Conservation (phyloP, 2,888 invertebrate genomes). For the Ferrisia virgata region DNA sequence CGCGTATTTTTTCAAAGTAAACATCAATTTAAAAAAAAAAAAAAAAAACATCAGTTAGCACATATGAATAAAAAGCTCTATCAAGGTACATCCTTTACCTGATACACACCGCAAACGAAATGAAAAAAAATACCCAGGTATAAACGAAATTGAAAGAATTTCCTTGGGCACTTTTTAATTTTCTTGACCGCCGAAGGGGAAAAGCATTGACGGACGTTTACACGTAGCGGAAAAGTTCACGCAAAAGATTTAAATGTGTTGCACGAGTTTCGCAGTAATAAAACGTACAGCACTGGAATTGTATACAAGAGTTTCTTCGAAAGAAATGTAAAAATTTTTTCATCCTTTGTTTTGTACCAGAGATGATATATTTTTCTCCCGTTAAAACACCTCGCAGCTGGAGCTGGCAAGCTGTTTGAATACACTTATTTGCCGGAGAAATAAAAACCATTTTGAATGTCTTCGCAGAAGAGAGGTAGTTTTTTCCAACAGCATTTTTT, state of each 20-base stretch:
- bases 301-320: not conserved
- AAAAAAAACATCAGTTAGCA: too few relatives aligned
- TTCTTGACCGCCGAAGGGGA: not conserved
- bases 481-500: not conserved
- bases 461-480: not conserved
- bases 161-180: not conserved
- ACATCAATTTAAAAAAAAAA: too few relatives aligned
- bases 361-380: not conserved
- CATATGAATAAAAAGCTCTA: too few relatives aligned
- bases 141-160: not conserved
- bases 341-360: not conserved
- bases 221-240: not conserved
- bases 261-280: not conserved
- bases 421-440: not conserved
- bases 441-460: not conserved
- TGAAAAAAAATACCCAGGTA: not conserved
- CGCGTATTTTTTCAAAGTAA: not conserved
- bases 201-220: not conserved
- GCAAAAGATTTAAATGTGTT: not conserved
- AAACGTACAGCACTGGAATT: not conserved
- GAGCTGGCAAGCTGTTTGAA: constrained; percentile 14
- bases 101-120: too few relatives aligned
- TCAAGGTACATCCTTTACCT: too few relatives aligned
- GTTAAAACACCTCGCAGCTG: not conserved
- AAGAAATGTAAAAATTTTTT: not conserved